Base-by-base conservation (phyloP, 2,113 vertebrate species). In the Platysternon megacephalum region DNA sequence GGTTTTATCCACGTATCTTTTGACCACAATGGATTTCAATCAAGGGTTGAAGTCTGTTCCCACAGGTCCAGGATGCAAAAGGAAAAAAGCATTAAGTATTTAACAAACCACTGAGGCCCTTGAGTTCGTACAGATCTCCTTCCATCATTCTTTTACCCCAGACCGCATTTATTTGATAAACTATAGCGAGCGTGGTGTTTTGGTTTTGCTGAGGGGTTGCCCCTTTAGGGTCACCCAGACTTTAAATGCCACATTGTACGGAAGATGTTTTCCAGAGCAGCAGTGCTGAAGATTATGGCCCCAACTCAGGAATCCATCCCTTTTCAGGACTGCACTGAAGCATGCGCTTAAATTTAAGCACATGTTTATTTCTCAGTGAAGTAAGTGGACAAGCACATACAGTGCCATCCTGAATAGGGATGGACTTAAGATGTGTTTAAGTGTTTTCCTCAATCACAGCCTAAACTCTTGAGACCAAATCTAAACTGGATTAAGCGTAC, bases 341-440 rank as follows among this genome's bases (percentile, higher is more conserved):
- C 42, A 26, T 21, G 72, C 13, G 24, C 72, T 76, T 44, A 76
- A 76, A 44, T 44, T 42, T 74, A 24, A 65, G 19, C 39, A 74
- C 10, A 4, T 14, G 68, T 74, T 72, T 39, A 39, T 74, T 19
- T 42, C n/a, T 35, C 11, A 9, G 5, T 0, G 26, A 72, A 78
- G 46, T 6, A 9, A 52, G 1, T 0, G 28, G 1, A 82, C 5
- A 2, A 17, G 82, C 56, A 68, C 28, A 11, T 6, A 39, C 3
- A 39, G 19, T 22, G 39, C 19, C 21, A 11, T 22, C 84, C 58
- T 32, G 58, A 32, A 61, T 39, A 22, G 13, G 32, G 21, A 28
- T 11, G 87, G 44, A 12, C 2, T 72, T 22, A 48, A 24, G 8
- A 1, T 3, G 13, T 72, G 80, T 88, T 46, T 9, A 55, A 28